A percentile compares a stretch with the other conserved stretches of the same genome.
Evolutionary conservation across 2,797 vertebrate genomes (phyloP).

Genomic region (Poecilia wingei): DNA sequence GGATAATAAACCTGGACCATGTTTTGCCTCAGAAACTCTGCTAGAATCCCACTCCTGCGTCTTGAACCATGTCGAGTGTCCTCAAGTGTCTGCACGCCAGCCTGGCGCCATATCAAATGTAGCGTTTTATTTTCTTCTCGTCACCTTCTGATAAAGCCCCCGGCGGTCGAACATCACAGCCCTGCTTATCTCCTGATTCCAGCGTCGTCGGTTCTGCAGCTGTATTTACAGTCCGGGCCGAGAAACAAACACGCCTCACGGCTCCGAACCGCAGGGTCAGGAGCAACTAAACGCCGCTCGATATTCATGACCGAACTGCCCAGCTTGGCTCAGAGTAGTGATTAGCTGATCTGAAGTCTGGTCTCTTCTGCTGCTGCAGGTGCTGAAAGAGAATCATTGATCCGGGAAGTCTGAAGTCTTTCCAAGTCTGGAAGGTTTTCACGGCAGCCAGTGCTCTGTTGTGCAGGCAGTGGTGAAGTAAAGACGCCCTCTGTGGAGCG

Average conservation of each 20-base stretch:
- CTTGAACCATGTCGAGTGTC: background rate
- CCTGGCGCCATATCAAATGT: slow-evolving; percentile 18
- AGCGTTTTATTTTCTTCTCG: slow-evolving; percentile 1
- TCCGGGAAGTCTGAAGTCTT: background rate
- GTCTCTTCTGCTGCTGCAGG: slow-evolving; percentile 1
- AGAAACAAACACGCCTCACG: background rate
- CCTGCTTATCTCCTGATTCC: slow-evolving; percentile 7
- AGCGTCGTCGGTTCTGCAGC: background rate
- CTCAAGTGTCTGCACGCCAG: slow-evolving; percentile 8
- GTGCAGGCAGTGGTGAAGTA: background rate
- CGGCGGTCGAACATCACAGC: slow-evolving; percentile 6
- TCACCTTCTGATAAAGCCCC: background rate
- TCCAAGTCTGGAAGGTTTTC: slow-evolving; percentile 2
- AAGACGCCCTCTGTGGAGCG: background rate
- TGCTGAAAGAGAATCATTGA: slow-evolving; percentile 3
- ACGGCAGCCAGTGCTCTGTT: background rate
- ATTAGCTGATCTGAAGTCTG: slow-evolving; percentile 9
- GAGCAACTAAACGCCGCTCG: background rate
- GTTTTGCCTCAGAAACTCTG: background rate
- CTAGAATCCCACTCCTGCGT: background rate
- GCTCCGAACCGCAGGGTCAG: background rate
- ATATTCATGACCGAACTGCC: slow-evolving; percentile 4
- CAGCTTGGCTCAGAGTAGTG: background rate
- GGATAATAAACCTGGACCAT: background rate
- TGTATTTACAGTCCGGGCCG: background rate